These are phyloP conservation scores for Eumaeus atala DNA, from an alignment of 1,140 invertebrate genomes.

Conservation along the genomic window DNA sequence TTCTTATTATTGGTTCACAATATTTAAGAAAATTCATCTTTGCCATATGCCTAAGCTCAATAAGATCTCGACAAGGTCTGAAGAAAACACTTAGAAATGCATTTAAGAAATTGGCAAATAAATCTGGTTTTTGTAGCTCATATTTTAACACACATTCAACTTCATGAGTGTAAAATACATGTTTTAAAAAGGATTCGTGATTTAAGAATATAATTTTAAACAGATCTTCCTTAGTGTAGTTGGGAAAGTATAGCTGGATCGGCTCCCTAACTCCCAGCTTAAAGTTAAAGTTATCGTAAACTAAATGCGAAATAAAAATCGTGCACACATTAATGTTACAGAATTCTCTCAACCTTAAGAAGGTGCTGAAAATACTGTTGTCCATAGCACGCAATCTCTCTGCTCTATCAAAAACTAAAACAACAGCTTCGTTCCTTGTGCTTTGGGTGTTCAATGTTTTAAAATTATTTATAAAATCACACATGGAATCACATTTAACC, in stretches of 20 bases:
- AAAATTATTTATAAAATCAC: slow-evolving; percentile 81
- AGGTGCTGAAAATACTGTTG: slow-evolving; percentile 76
- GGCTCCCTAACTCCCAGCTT: slow-evolving; percentile 83
- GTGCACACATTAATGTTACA: slow-evolving; percentile 82
- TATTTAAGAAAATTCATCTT: slow-evolving; percentile 83
- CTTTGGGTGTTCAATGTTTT: slow-evolving; percentile 43
- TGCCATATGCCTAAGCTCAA: slow-evolving; percentile 84
- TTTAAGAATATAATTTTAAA: slow-evolving; percentile 79
- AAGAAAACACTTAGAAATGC: slow-evolving; percentile 88
- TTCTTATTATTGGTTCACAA: slow-evolving; percentile 80
- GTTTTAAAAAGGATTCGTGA: slow-evolving; percentile 48
- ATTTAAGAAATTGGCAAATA: slow-evolving; percentile 87
- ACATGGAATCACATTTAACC: slow-evolving; percentile 81
- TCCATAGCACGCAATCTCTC: slow-evolving; percentile 85
- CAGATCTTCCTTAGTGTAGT: slow-evolving; percentile 87
- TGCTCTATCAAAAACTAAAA: slow-evolving; percentile 86
- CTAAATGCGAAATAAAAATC: slow-evolving; percentile 84
- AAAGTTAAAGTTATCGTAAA: slow-evolving; percentile 85
- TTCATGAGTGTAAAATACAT: slow-evolving; percentile 39
- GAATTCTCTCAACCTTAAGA: slow-evolving; percentile 84
- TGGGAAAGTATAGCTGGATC: slow-evolving; percentile 84
- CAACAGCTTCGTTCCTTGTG: slow-evolving; percentile 64
- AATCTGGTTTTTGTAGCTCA: slow-evolving; percentile 71
- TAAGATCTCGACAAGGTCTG: slow-evolving; percentile 85
- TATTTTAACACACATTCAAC: slow-evolving; percentile 34